Percentiles rank a stretch among this genome's conserved stretches.
Conservation (phyloP, 2,888 invertebrate genomes). For the Noctua janthina region DNA sequence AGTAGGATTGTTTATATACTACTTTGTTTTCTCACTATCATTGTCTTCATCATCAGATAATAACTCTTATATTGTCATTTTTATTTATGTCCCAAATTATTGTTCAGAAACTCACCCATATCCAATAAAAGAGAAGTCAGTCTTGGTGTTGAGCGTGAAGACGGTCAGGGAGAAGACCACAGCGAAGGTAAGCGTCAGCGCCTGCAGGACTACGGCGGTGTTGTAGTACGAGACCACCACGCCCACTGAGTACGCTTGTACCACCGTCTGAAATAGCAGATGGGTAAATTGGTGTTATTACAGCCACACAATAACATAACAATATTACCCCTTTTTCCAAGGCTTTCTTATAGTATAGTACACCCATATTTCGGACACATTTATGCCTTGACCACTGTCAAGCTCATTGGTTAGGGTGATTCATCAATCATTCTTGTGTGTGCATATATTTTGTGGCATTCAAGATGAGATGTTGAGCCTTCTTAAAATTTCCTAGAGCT, state of each 20-base stretch:
- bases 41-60: not conserved
- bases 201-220: conserved; percentile 94
- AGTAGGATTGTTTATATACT: not conserved
- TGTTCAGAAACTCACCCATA: conserved; percentile 91
- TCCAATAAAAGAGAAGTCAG: conserved; percentile 95
- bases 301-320: not conserved
- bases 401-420: not conserved
- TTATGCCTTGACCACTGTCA: not conserved
- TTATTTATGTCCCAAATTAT: not conserved
- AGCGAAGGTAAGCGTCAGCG: conserved; percentile 93
- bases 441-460: not conserved
- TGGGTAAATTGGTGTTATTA: not conserved
- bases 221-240: conserved; percentile 95
- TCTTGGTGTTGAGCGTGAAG: conserved; percentile 96
- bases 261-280: conserved; percentile 92
- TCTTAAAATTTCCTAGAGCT: not conserved
- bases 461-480: not conserved
- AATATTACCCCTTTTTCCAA: not conserved
- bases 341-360: too few species aligned
- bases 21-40: not conserved
- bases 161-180: conserved; percentile 94
- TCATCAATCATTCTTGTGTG: not conserved
- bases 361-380: not conserved
- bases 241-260: conserved; percentile 95
- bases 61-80: not conserved